Base-by-base conservation (phyloP, 2,888 invertebrate species). In the Schizaphis graminum region DNA sequence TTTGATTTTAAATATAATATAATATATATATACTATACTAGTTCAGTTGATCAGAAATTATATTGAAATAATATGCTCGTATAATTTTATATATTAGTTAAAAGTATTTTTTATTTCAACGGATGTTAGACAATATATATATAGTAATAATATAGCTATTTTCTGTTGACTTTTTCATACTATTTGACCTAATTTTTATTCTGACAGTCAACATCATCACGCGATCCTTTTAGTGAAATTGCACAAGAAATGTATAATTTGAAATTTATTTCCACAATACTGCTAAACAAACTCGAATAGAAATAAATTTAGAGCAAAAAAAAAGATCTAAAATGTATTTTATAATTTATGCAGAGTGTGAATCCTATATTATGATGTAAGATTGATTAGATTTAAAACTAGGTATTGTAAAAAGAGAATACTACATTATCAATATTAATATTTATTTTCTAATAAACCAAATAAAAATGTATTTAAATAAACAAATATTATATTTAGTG, bases 141-240 rank as follows among this genome's bases (percentile, higher is more conserved):
- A 35, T 77, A 35, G 77, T 77, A 77, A 21, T 77, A 77, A 35
- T 35, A 35, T 8, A 77, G 35, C 35, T 41, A 77, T 77, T 11
- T 77, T 35, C 35, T 77, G 77, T 77, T 11, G 77, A 77, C 21
- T 41, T 89, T 89, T 57, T 44, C 24, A 35, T 56, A 44, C 41
- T 35, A 44, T 89, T 89, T 57, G 57, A 89, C 57, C 89, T 57
- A 89, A 56, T 57, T 57, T 41, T 26, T 57, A 89, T 16, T 13
- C 41, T 57, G 41, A 35, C 57, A 26, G 41, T 89, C 89, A 57
- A 89, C 53, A 41, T 47, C 41, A 86, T 86, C 86, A 86, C 86
- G 86, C 86, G 28, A 86, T 47, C 89, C 89, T 89, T 89, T 57
- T 28, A 57, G 57, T 28, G 8, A 35, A 89, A 89, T 57, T 56